Conservation (phyloP, 2,888 invertebrate genomes). For the Monochamus alternatus region DNA sequence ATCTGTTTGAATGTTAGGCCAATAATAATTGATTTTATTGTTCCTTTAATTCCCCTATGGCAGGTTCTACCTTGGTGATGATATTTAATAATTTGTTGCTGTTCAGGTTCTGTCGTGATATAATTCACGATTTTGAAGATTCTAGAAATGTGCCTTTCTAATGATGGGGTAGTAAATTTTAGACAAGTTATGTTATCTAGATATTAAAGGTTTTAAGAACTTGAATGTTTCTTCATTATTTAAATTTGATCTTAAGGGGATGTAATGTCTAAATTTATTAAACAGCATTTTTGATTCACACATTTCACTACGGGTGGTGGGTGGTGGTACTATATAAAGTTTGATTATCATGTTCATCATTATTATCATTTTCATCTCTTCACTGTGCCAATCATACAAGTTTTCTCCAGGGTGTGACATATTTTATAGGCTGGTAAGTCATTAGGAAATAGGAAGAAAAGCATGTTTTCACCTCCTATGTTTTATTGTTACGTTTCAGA, state of each 20-base stretch:
- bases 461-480: too few species aligned
- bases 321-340: too few species aligned
- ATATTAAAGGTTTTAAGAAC: conserved; percentile 14
- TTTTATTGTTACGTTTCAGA: too few species aligned
- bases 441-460: too few species aligned
- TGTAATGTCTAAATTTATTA: background rate
- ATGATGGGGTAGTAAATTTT: too few species aligned
- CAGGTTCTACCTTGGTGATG: conserved; percentile 30
- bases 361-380: too few species aligned
- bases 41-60: conserved; percentile 31
- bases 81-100: conserved; percentile 26
- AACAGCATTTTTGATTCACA: background rate
- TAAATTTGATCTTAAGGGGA: background rate
- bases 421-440: too few species aligned
- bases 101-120: background rate
- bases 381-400: too few species aligned
- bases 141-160: background rate
- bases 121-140: background rate
- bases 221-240: background rate
- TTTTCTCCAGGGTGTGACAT: too few species aligned
- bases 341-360: too few species aligned
- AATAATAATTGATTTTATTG: conserved; percentile 21
- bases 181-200: too few species aligned
- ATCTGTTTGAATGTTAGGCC: conserved; percentile 10
- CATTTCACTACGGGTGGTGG: background rate